A percentile compares a stretch with the other conserved stretches of the same genome.
phyloP scores from a whole-genome alignment of 1,140 invertebrate species.

The Ladona fulva region DNA sequence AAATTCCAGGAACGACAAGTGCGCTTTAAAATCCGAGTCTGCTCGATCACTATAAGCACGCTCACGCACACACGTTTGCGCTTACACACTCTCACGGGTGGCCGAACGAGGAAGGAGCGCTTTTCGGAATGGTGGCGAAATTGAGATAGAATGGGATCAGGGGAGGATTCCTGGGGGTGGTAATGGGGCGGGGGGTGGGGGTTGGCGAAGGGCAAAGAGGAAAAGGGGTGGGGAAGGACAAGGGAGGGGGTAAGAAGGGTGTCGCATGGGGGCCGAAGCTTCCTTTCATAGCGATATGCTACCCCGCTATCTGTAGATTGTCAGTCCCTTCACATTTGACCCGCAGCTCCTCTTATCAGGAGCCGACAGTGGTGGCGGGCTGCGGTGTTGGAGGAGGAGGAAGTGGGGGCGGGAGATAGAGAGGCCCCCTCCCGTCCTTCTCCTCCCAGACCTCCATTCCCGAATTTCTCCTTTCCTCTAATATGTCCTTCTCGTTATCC shows the following conservation, averaged over 20 bases:
- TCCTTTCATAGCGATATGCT: constrained; percentile 9
- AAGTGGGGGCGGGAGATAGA: background rate
- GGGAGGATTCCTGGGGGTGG: background rate
- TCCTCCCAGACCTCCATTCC: background rate
- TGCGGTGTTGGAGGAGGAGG: background rate
- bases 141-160: background rate
- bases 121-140: background rate
- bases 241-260: background rate
- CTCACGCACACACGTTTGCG: background rate
- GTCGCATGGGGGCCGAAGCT: background rate
- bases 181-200: background rate
- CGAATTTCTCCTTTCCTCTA: no score
- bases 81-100: no score
- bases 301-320: constrained; percentile 3
- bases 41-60: background rate
- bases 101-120: background rate
- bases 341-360: background rate
- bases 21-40: no score
- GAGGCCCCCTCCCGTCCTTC: background rate
- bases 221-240: no score
- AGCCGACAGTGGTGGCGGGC: background rate
- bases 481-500: background rate
- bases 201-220: background rate
- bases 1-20: no score
- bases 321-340: constrained; percentile 8